Conservation (phyloP, 2,797 vertebrate genomes). For the Rhincodon typus region DNA sequence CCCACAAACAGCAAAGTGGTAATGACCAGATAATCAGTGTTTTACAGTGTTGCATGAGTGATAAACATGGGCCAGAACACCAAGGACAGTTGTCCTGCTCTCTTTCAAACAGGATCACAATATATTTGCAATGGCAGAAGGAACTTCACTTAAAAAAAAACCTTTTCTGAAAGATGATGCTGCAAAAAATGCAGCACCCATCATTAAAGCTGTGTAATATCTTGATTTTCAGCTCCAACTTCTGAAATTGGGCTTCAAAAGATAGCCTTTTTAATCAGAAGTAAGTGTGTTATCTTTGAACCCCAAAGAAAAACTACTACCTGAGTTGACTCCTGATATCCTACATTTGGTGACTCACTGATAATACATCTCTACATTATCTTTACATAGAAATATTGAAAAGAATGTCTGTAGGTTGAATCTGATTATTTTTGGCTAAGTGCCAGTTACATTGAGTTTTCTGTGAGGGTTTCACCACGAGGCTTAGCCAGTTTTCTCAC, state of each 20-base stretch:
- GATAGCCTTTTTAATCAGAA: not conserved
- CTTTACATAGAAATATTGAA: not conserved
- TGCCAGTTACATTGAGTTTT: too few relatives aligned
- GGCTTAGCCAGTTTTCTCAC: too few relatives aligned
- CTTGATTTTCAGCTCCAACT: not conserved
- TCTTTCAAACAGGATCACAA: not conserved
- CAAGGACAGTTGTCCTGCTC: not conserved
- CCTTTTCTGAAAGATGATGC: not conserved
- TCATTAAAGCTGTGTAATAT: not conserved
- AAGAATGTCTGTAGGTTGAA: not conserved
- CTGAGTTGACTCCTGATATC: not conserved
- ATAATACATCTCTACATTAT: too few relatives aligned
- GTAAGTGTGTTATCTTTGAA: too few relatives aligned
- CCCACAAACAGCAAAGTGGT: not conserved
- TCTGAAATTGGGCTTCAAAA: not conserved
- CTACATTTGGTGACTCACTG: not conserved
- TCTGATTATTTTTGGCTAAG: too few relatives aligned
- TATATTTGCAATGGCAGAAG: not conserved
- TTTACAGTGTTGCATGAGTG: not conserved
- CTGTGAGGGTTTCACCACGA: too few relatives aligned
- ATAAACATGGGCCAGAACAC: not conserved
- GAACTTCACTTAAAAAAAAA: not conserved
- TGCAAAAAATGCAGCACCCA: not conserved
- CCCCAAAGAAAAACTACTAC: not conserved
- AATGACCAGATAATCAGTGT: not conserved